Percentiles rank a stretch among this genome's conserved stretches.
Conservation (phyloP, 2,113 vertebrate species). For the Charadrius vociferus region DNA sequence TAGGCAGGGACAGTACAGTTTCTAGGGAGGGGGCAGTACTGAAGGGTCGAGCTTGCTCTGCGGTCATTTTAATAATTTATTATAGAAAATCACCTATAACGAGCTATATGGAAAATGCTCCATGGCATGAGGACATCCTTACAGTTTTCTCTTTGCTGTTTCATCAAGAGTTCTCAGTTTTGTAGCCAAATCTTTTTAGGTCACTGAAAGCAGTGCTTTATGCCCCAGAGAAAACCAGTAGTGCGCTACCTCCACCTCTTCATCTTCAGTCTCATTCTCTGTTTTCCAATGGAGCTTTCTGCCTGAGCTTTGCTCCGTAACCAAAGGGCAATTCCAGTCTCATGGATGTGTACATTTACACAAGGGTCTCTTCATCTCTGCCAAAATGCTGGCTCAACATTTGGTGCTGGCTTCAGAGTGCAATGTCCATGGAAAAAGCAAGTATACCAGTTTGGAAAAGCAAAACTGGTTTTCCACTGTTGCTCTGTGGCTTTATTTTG, state of each 20-base stretch:
- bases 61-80: rapidly evolving
- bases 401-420: conserved; percentile 15
- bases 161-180: neutral
- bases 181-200: neutral
- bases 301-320: neutral
- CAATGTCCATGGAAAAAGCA: neutral
- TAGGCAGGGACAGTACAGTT: neutral
- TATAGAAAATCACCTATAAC: neutral
- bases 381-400: neutral
- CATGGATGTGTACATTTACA: neutral
- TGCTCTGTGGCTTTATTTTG: conserved; percentile 28
- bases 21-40: neutral
- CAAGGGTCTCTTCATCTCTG: neutral
- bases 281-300: neutral
- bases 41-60: neutral
- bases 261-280: neutral
- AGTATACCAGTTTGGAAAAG: neutral
- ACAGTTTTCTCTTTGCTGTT: neutral
- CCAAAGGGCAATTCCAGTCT: neutral
- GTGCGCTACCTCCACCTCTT: neutral
- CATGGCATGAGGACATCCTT: neutral
- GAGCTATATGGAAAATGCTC: neutral
- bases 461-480: neutral
- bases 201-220: neutral
- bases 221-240: neutral